Base-by-base conservation (phyloP, 1,140 invertebrate genomes). In the Zaprionus taronus region DNA sequence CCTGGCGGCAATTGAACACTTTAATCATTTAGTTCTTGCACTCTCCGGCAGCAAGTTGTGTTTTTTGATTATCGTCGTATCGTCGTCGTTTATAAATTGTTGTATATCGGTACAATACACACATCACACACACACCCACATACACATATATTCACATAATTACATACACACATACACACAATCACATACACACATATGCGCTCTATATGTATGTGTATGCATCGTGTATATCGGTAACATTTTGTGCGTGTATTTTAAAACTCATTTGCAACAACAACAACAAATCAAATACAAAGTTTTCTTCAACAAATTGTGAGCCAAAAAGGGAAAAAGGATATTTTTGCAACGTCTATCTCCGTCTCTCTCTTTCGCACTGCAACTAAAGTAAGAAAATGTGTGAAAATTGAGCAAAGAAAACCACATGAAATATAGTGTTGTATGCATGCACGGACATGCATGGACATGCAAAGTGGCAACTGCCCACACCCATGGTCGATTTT, bases 21-120 rank as follows among this genome's bases (percentile, higher is more conserved):
- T 82, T 80, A 91, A 85, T 91, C 91, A 92, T 92, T 92, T 92
- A 92, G 91, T 92, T 92, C 91, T 92, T 92, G 91, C 91, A 92
- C 91, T 92, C 91, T 92, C 83, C 83, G 81, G 84, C 83, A 91
- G 91, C 91, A 92, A 92, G 91, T 92, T 92, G 91, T 91, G 89
- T 92, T 92, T 92, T 91, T 91, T 90, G 90, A 90, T 91, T 89
- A 80, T 89, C 84, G 84, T 86, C 82, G 83, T 86, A 77, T 86
- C 78, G 83, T 86, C 83, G 83, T 81, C 84, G 84, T 89, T 89
- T 89, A 87, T 89, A 83, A 90, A 90, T 89, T 89, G 79, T 89
- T 89, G 81, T 87, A 87, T 90, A 87, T 89, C 79, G 84, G 85
- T 89, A 87, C 81, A 86, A 81, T 83, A 86, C 80, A 86, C 83